Conservation (phyloP, 2,113 vertebrate species). For the Mugil cephalus region DNA sequence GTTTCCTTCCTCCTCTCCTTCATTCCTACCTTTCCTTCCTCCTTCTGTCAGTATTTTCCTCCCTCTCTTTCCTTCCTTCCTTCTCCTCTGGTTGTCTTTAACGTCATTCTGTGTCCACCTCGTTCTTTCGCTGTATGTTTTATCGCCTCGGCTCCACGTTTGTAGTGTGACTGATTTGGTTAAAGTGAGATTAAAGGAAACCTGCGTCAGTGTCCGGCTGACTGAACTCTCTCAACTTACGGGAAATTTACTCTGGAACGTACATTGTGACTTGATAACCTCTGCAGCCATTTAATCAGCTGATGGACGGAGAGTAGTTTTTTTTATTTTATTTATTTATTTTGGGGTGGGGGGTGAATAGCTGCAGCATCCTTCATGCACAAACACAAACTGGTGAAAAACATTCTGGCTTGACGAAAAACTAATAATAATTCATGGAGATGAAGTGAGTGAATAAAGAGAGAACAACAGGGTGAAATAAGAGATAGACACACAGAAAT, state of each 20-base stretch:
- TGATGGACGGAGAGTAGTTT: too few species aligned
- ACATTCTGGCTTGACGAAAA: not conserved
- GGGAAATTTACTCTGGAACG: too few species aligned
- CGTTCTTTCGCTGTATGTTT: conserved; percentile 43
- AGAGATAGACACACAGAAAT: conserved; percentile 59
- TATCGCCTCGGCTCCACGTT: conserved; percentile 32
- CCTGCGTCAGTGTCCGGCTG: conserved; percentile 49
- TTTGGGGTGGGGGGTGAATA: too few species aligned
- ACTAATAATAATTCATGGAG: not conserved
- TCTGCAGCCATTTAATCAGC: too few species aligned
- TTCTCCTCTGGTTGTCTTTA: not conserved
- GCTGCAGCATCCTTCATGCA: too few species aligned
- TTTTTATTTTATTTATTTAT: too few species aligned
- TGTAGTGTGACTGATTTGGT: not conserved
- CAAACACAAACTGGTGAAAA: not conserved
- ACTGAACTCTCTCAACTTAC: not conserved
- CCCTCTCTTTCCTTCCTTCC: not conserved
- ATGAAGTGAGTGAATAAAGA: conserved; percentile 26
- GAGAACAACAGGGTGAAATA: conserved; percentile 52
- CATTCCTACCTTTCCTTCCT: not conserved
- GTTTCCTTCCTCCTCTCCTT: too few species aligned
- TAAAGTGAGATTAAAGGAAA: conserved; percentile 35
- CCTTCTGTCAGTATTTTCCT: not conserved
- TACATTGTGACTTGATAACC: too few species aligned
- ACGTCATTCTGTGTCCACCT: not conserved